These are phyloP conservation scores for Zygothrica quintamaculata DNA, from an alignment of 2,888 invertebrate genomes.

Conservation along the genomic window DNA sequence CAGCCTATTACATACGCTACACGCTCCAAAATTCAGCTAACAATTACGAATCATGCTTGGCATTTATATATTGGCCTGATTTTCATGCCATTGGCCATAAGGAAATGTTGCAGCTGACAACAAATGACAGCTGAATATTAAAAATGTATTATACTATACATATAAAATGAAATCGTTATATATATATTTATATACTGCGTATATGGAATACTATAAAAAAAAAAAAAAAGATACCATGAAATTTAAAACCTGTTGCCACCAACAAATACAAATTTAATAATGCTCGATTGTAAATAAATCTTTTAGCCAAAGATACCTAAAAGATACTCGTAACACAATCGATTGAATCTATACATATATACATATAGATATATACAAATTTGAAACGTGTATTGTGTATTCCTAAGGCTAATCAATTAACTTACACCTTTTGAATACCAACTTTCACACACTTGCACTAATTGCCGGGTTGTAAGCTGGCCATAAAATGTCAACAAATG, in stretches of 20 bases:
- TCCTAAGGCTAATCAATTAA: constrained; percentile 7
- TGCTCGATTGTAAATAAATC: no score
- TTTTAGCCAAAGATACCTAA: no score
- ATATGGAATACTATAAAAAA: background rate
- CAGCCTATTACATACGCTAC: constrained; percentile 64
- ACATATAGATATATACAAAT: no score
- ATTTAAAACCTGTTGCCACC: no score
- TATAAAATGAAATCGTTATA: background rate
- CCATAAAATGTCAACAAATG: constrained; percentile 19
- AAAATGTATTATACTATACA: background rate
- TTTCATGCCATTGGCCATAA: constrained; percentile 31
- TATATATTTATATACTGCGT: no score
- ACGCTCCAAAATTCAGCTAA: constrained; percentile 63
- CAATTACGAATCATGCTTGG: constrained; percentile 35
- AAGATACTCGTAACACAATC: no score
- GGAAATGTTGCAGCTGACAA: constrained; percentile 28
- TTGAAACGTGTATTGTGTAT: constrained; percentile 5
- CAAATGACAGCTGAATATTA: background rate
- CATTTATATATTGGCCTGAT: constrained; percentile 46
- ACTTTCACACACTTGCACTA: constrained; percentile 13
- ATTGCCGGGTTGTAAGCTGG: constrained; percentile 7
- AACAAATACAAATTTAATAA: no score
- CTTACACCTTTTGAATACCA: background rate
- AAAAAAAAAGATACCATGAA: no score
- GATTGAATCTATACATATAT: no score